A percentile compares a stretch with the other conserved stretches of the same genome.
Evolutionary conservation across 2,888 invertebrate genomes (phyloP).

Genomic region (Pseudococcus longispinus): DNA sequence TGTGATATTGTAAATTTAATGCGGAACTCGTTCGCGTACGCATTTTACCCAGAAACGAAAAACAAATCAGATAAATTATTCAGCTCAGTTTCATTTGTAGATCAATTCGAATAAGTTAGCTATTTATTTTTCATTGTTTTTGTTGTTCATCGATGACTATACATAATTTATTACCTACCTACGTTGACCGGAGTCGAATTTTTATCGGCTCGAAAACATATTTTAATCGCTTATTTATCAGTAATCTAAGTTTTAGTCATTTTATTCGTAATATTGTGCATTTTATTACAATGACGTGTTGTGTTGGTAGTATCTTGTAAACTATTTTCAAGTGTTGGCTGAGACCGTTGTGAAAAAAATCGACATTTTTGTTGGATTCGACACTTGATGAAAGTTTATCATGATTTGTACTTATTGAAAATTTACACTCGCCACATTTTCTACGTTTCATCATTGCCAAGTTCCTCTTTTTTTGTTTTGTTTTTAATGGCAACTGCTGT

Average conservation of each 20-base stretch:
- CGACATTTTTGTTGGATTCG: background rate
- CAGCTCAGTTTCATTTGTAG: background rate
- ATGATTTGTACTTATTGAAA: background rate
- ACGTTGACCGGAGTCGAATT: background rate
- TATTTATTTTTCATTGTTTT: background rate
- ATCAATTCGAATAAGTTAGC: background rate
- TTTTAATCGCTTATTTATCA: background rate
- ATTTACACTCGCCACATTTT: background rate
- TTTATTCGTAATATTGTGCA: slow-evolving; percentile 18
- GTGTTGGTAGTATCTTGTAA: background rate
- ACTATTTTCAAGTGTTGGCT: background rate
- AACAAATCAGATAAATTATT: background rate
- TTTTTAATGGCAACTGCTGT: background rate
- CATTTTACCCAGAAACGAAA: background rate
- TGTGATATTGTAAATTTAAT: slow-evolving; percentile 35
- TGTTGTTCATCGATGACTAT: background rate
- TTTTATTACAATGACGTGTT: background rate
- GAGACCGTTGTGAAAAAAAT: background rate
- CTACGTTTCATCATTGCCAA: background rate
- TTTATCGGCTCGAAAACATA: background rate
- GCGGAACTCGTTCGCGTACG: background rate
- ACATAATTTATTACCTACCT: background rate
- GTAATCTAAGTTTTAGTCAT: slow-evolving; percentile 31
- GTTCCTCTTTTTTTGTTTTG: background rate
- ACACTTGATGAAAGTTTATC: background rate